Evolutionary conservation across 2,888 invertebrate genomes (phyloP).

Genomic region (Rhingia rostrata): DNA sequence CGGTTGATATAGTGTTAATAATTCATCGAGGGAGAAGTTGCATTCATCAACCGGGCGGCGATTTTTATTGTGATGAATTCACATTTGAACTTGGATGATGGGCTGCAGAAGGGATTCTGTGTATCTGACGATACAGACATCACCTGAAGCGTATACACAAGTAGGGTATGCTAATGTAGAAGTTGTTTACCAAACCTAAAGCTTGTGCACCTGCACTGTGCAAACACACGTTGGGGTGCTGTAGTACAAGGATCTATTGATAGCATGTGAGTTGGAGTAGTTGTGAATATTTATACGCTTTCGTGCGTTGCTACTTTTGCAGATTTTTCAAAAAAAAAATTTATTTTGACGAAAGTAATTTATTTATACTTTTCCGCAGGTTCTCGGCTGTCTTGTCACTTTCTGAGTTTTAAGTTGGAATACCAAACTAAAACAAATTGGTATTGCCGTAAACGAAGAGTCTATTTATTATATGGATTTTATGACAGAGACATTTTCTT

Average conservation of each 20-base stretch:
- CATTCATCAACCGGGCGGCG: conserved; percentile 34
- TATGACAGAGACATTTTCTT: too few relatives aligned
- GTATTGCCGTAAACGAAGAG: too few relatives aligned
- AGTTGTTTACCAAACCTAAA: background rate
- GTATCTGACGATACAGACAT: conserved; percentile 9
- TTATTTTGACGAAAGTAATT: too few relatives aligned
- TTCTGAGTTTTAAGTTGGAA: too few relatives aligned
- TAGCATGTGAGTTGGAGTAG: background rate
- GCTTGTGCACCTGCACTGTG: too few relatives aligned
- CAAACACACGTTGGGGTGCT: too few relatives aligned
- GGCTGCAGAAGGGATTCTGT: background rate
- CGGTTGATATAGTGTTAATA: conserved; percentile 32
- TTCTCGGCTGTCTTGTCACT: too few relatives aligned
- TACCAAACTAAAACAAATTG: too few relatives aligned
- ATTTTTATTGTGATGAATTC: conserved; percentile 18
- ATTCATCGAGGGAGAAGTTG: conserved; percentile 25
- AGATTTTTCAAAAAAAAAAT: too few relatives aligned
- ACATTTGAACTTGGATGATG: conserved; percentile 10
- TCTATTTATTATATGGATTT: too few relatives aligned
- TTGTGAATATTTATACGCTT: background rate
- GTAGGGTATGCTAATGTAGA: conserved; percentile 16
- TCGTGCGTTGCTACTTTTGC: background rate
- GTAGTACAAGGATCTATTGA: background rate
- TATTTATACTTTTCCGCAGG: too few relatives aligned
- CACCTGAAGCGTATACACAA: conserved; percentile 8